Conservation (phyloP, 2,888 invertebrate genomes). For the Molanna angustata region DNA sequence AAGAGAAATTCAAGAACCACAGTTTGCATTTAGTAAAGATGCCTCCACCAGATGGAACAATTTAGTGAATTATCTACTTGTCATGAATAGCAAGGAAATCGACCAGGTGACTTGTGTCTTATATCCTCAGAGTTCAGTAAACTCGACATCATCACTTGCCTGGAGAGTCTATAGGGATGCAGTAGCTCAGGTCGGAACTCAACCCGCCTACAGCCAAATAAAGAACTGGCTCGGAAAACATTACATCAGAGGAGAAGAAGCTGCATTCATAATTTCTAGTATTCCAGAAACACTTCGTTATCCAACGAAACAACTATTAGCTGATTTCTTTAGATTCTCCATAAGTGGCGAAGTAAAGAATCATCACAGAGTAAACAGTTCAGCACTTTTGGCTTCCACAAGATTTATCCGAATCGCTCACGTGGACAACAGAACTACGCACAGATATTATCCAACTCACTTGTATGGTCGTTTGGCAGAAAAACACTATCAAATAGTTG, state of each 20-base stretch:
- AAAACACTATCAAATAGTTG: constrained; percentile 42
- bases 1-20: constrained; percentile 45
- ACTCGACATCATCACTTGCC: constrained; percentile 27
- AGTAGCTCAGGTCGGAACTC: constrained; percentile 54
- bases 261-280: constrained; percentile 46
- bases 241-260: constrained; percentile 45
- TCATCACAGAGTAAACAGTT: constrained; percentile 43
- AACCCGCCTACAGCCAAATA: constrained; percentile 51
- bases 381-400: constrained; percentile 49
- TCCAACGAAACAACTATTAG: constrained; percentile 53
- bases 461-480: constrained; percentile 48
- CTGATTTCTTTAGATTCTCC: constrained; percentile 46
- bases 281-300: constrained; percentile 44
- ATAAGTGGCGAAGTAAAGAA: constrained; percentile 42
- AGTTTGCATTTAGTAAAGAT: constrained; percentile 42
- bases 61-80: constrained; percentile 46
- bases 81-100: constrained; percentile 48
- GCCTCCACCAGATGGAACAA: constrained; percentile 52
- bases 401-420: constrained; percentile 49
- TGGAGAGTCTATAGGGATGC: constrained; percentile 54
- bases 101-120: constrained; percentile 18
- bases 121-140: neutral
- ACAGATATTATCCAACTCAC: constrained; percentile 53
- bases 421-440: constrained; percentile 44
- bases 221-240: constrained; percentile 46